Evolutionary conservation across 2,113 vertebrate species (phyloP), one percentile per base, ranked within the genome.

Genomic region (Vicugna pacos): DNA sequence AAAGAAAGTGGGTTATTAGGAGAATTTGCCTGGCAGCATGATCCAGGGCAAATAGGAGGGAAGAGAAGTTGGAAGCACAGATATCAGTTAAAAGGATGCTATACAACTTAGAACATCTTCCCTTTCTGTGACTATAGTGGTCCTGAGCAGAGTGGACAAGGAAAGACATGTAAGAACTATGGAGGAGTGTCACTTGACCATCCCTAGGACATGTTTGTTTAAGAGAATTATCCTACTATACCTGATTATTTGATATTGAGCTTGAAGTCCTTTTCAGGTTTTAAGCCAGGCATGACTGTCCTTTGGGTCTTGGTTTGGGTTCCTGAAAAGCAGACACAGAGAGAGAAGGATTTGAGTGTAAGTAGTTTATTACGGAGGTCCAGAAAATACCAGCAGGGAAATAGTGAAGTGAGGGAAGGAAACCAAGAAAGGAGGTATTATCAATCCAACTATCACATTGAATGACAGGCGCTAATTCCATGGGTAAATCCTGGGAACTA

Each of bases 231-330:
- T 85, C 13, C 38, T 79, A 56, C 15, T 73, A 9, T 42, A 52
- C 20, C 3, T 64, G 20, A 13, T n/a, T 93, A 85, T 46, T 52
- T 38, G 77, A 56, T 64, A 72, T 79, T 15, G 19, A 94, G 17
- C 19, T 56, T 35, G n/a, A 95, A 79, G 80, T 67, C 26, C 20
- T 95, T 81, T 94, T 84, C 16, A 67, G 20, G 67, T 87, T 91
- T 82, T 95, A 93, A 81, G 13, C 46, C 30, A 16, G 9, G 2
- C 77, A 13, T 89, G 26, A 20, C 48, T 94, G n/a, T 30, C 2
- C 32, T 94, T 95, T 62, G 72, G 72, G 65, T 52, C 35, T 95
- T 89, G 60, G 30, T 86, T 91, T 95, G 67, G 22, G 24, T 86
- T 94, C 50, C 82, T 72, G 56, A 88, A 94, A 70, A 95, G 26